Conservation (phyloP, 2,888 invertebrate genomes). For the Caradrina kadenii region DNA sequence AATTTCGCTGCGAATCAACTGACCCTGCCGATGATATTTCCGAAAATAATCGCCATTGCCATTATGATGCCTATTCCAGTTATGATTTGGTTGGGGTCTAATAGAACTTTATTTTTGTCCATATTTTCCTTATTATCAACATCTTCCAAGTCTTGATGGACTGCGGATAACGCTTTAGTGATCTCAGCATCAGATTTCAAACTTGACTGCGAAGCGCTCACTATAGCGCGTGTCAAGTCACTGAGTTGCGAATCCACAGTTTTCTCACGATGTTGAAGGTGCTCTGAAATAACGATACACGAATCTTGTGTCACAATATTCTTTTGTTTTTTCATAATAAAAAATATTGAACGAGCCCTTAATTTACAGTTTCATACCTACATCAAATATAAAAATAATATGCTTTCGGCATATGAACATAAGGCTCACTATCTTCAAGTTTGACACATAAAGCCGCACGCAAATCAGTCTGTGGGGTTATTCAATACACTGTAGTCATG, state of each 20-base stretch:
- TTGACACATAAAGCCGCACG: no score
- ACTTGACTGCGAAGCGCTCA: conserved; percentile 80
- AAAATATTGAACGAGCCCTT: no score
- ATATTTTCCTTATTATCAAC: conserved; percentile 72
- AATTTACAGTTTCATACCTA: no score
- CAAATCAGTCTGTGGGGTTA: no score
- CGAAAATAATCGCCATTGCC: conserved; percentile 79
- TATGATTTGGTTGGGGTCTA: conserved; percentile 81
- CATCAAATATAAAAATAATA: no score
- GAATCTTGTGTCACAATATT: neutral
- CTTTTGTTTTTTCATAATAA: no score
- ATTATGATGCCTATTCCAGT: conserved; percentile 81
- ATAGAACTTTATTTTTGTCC: conserved; percentile 63
- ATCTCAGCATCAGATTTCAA: conserved; percentile 84
- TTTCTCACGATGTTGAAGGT: conserved; percentile 82
- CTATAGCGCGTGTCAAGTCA: conserved; percentile 80
- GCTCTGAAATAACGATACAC: conserved; percentile 75
- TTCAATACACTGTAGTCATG: no score
- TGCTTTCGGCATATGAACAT: no score
- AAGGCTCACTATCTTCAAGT: no score
- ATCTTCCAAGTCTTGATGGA: conserved; percentile 84
- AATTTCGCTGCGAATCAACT: conserved; percentile 75
- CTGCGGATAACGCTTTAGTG: conserved; percentile 80
- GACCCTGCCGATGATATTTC: conserved; percentile 80
- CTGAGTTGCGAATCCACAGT: conserved; percentile 78